Conservation (phyloP, 2,113 vertebrate genomes). For the Dipodomys spectabilis region DNA sequence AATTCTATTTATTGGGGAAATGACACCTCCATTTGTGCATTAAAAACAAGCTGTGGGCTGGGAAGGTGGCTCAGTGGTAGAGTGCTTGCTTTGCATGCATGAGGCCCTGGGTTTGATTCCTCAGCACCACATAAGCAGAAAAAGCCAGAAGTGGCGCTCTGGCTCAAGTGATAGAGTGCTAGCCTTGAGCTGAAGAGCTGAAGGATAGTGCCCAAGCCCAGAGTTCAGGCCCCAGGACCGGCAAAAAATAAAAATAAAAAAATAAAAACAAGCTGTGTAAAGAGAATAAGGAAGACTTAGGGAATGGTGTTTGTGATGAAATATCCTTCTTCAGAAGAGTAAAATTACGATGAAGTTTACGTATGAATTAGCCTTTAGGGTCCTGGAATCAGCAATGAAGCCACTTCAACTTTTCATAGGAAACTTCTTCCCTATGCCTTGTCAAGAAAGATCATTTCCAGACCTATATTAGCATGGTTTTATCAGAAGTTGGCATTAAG, state of each 20-base stretch:
- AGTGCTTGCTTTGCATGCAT: too few relatives aligned
- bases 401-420: background rate
- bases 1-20: constrained; percentile 44
- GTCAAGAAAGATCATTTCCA: background rate
- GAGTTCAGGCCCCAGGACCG: too few relatives aligned
- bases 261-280: background rate
- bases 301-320: background rate
- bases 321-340: background rate
- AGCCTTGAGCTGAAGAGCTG: too few relatives aligned
- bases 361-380: background rate
- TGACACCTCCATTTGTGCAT: background rate
- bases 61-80: too few relatives aligned
- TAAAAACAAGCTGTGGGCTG: constrained; percentile 18
- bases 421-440: background rate
- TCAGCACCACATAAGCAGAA: too few relatives aligned
- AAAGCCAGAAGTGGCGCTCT: too few relatives aligned
- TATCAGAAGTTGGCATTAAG: background rate
- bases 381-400: background rate
- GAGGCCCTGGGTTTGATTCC: too few relatives aligned
- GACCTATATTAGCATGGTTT: background rate
- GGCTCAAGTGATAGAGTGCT: too few relatives aligned
- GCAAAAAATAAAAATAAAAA: too few relatives aligned
- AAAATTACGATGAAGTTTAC: background rate
- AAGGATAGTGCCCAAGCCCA: too few relatives aligned
- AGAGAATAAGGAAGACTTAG: background rate